phyloP scores from a whole-genome alignment of 2,113 vertebrate species.

The Diadophis punctatus region DNA sequence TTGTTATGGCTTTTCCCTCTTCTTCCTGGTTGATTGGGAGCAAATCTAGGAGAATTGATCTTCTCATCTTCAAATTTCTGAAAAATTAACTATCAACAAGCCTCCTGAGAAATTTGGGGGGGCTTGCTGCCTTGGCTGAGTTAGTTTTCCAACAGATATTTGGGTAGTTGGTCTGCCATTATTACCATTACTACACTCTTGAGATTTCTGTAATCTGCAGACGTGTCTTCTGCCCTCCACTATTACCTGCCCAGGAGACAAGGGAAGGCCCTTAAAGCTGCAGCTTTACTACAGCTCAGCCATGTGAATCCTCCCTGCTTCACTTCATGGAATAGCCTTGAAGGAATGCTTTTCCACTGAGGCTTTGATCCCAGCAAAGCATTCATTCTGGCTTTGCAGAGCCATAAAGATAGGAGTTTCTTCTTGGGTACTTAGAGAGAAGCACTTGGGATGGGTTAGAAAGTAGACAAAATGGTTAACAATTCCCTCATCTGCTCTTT shows the following conservation, averaged over 20 bases:
- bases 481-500: neutral
- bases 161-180: neutral
- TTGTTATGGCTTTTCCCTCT: too few relatives aligned
- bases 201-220: neutral
- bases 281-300: neutral
- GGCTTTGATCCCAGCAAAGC: neutral
- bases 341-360: neutral
- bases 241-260: neutral
- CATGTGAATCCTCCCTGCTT: neutral
- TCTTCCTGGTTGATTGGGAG: too few relatives aligned
- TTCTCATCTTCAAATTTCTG: neutral
- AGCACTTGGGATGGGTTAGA: neutral
- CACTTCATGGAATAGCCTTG: neutral
- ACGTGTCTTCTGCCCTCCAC: neutral
- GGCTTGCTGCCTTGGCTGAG: neutral
- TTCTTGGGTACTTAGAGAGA: neutral
- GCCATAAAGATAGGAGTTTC: neutral
- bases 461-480: neutral
- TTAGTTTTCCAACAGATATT: neutral
- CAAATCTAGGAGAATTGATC: neutral
- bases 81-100: neutral
- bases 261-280: neutral
- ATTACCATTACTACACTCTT: neutral
- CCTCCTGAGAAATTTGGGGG: neutral
- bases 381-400: neutral